These are phyloP conservation scores for Genyomyrus donnyi DNA, from an alignment of 2,113 vertebrate species.

Conservation along the genomic window DNA sequence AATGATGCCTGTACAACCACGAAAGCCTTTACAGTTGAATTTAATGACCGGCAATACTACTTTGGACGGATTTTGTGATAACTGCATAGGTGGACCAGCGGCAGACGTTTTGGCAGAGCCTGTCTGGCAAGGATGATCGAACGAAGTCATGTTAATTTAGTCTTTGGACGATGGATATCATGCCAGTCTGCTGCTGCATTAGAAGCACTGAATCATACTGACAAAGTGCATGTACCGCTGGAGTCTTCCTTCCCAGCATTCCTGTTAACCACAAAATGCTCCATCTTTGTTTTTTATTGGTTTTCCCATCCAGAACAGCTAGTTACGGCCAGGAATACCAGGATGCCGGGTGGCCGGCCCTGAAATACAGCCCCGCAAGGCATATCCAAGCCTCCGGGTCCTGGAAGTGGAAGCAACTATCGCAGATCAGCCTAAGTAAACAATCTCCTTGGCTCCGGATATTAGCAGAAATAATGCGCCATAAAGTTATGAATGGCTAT, in stretches of 20 bases:
- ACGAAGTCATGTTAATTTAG: background rate
- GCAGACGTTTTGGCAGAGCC: background rate
- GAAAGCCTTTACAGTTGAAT: background rate
- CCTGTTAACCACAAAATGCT: background rate
- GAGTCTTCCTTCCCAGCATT: background rate
- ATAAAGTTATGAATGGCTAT: constrained; percentile 1
- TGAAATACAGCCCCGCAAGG: background rate
- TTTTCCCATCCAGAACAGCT: background rate
- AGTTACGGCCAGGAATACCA: constrained; percentile 10
- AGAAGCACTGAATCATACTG: background rate
- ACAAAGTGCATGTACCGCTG: background rate
- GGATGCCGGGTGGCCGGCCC: constrained; percentile 12
- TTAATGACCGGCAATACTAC: background rate
- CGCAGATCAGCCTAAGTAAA: constrained; percentile 12
- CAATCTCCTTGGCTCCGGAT: background rate
- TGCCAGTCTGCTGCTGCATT: background rate
- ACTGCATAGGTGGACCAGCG: background rate
- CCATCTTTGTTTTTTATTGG: background rate
- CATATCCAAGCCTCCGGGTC: background rate
- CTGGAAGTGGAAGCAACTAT: background rate
- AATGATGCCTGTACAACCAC: background rate
- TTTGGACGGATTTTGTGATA: background rate
- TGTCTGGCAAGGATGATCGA: background rate
- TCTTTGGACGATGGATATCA: background rate
- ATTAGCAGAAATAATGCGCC: constrained; percentile 6